Conservation (phyloP, 2,888 invertebrate genomes). For the Tetropium fuscum region DNA sequence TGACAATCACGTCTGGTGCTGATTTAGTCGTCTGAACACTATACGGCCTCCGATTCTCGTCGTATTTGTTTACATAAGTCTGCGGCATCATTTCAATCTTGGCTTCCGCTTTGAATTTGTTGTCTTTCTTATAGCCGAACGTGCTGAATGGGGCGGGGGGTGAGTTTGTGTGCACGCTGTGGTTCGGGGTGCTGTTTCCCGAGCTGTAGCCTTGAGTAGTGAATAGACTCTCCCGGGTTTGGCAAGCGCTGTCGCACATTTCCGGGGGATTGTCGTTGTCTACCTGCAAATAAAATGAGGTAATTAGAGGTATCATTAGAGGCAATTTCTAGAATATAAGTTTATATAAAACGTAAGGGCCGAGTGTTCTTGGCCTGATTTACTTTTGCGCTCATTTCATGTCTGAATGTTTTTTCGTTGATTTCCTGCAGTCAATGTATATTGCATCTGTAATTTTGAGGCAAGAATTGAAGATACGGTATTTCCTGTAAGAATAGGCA, state of each 20-base stretch:
- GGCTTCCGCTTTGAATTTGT: constrained; percentile 70
- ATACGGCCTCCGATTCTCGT: constrained; percentile 69
- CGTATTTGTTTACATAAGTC: constrained; percentile 33
- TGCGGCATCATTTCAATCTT: constrained; percentile 71
- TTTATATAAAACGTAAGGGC: too few relatives aligned
- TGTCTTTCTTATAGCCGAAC: constrained; percentile 68
- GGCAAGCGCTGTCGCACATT: constrained; percentile 83
- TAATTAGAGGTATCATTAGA: too few relatives aligned
- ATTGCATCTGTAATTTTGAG: too few relatives aligned
- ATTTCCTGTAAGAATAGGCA: too few relatives aligned
- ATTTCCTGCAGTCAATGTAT: too few relatives aligned
- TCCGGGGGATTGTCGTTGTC: constrained; percentile 66
- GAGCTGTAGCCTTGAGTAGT: constrained; percentile 63
- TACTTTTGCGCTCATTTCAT: too few relatives aligned
- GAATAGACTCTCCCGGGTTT: constrained; percentile 85
- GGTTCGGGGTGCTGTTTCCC: constrained; percentile 62
- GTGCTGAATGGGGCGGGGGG: constrained; percentile 69
- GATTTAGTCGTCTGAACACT: constrained; percentile 89
- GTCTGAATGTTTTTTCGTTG: too few relatives aligned
- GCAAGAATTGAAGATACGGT: too few relatives aligned
- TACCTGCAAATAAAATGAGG: too few relatives aligned
- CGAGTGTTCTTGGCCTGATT: too few relatives aligned
- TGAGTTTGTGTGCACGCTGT: constrained; percentile 60
- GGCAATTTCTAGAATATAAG: too few relatives aligned
- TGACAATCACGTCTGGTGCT: constrained; percentile 91